Percentiles rank a stretch among this genome's conserved stretches.
Conservation (phyloP, 2,888 invertebrate genomes). For the Calameuta pallipes region DNA sequence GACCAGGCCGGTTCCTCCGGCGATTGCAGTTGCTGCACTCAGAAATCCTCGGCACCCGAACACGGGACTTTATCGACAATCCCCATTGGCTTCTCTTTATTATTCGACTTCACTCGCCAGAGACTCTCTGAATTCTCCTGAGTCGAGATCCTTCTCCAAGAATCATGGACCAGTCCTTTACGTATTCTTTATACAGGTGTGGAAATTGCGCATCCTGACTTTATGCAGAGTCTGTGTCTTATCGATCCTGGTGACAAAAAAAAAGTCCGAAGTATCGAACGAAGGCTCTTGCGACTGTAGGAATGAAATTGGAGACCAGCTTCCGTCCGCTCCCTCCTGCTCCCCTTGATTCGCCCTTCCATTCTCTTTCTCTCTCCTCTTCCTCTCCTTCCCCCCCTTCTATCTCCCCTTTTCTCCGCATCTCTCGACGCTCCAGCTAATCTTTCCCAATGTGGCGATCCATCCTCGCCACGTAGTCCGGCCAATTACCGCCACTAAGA, state of each 20-base stretch:
- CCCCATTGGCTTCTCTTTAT: neutral
- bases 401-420: conserved; percentile 11
- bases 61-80: neutral
- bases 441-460: neutral
- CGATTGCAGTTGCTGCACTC: neutral
- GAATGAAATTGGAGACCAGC: neutral
- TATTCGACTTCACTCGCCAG: neutral
- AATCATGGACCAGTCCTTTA: neutral
- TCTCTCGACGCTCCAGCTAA: neutral
- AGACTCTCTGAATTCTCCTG: neutral
- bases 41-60: neutral
- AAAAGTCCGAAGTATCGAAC: neutral
- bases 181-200: neutral
- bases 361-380: neutral
- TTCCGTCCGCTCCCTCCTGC: neutral
- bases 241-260: neutral
- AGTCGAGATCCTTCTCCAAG: neutral
- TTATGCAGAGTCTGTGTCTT: neutral
- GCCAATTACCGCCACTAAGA: neutral
- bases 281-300: neutral
- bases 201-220: neutral
- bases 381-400: conserved; percentile 2
- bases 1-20: neutral
- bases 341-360: neutral
- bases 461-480: neutral